Evolutionary conservation across 2,888 invertebrate species (phyloP).

Genomic region (Prenolepis imparis): DNA sequence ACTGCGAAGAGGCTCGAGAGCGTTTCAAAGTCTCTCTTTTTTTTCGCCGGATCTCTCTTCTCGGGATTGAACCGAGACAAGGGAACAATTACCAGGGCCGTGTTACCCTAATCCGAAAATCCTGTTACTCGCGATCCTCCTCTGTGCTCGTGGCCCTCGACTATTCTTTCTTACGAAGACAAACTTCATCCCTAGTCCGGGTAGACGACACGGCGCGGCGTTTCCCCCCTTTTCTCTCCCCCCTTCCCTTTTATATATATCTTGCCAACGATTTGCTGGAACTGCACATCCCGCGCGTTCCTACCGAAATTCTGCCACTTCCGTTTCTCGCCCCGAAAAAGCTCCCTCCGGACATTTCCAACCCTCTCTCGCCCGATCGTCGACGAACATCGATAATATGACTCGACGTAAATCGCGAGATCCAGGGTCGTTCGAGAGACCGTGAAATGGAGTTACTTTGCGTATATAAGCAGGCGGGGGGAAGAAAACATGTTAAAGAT

Average conservation of each 20-base stretch:
- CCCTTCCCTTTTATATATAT: constrained; percentile 57
- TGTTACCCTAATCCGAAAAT: constrained; percentile 78
- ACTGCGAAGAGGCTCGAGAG: constrained; percentile 38
- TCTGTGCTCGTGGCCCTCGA: constrained; percentile 53
- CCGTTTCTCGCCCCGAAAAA: constrained; percentile 33
- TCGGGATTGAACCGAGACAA: constrained; percentile 70
- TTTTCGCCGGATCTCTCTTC: constrained; percentile 35
- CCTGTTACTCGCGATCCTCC: constrained; percentile 73
- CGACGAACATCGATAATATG: constrained; percentile 21
- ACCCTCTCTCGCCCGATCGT: background rate
- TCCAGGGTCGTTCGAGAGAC: background rate
- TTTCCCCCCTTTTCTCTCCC: background rate
- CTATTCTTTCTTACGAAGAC: constrained; percentile 66
- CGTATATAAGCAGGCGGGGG: background rate
- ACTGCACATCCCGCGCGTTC: constrained; percentile 54
- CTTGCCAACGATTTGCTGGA: constrained; percentile 66
- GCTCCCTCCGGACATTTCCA: constrained; percentile 3
- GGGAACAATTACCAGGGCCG: constrained; percentile 77
- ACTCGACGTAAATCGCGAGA: constrained; percentile 13
- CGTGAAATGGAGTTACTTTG: background rate
- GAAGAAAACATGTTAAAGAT: constrained; percentile 23
- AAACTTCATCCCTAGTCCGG: constrained; percentile 57
- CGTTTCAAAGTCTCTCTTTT: constrained; percentile 55
- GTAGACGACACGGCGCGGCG: constrained; percentile 49
- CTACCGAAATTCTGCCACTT: constrained; percentile 35